Evolutionary conservation across 1,140 invertebrate species (phyloP).

Genomic region (Drosophila tristis): DNA sequence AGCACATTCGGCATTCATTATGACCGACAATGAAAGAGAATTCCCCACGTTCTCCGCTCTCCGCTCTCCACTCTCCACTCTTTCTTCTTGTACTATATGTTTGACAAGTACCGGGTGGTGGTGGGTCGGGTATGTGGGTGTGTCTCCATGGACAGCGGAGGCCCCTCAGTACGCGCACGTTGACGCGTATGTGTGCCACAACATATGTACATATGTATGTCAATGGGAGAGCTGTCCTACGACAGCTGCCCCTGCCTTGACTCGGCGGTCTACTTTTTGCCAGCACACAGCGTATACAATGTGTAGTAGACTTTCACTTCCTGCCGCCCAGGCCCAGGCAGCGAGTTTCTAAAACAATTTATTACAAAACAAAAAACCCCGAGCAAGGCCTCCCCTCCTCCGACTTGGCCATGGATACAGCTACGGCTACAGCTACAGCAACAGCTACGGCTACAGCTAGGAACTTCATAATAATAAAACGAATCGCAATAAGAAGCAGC

Average conservation of each 20-base stretch:
- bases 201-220: conserved; percentile 50
- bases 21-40: conserved; percentile 36
- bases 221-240: conserved; percentile 45
- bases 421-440: no score
- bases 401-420: conserved; percentile 5
- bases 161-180: background rate
- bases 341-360: conserved; percentile 75
- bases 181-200: conserved; percentile 19
- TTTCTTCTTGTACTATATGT: conserved; percentile 28
- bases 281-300: conserved; percentile 13
- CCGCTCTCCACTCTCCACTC: background rate
- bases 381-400: no score
- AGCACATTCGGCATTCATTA: conserved; percentile 52
- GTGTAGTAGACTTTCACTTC: conserved; percentile 13
- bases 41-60: conserved; percentile 6
- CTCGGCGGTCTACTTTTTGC: conserved; percentile 58
- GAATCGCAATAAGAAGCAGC: conserved; percentile 45
- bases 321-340: conserved; percentile 18
- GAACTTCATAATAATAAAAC: conserved; percentile 5
- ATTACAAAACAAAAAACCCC: conserved; percentile 55
- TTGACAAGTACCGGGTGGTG: conserved; percentile 62
- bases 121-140: conserved; percentile 29
- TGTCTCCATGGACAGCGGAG: conserved; percentile 31
- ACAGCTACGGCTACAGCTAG: no score
- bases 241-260: background rate